phyloP scores from a whole-genome alignment of 92 coral and sea anemone species.

The Palythoa grandiflora region DNA sequence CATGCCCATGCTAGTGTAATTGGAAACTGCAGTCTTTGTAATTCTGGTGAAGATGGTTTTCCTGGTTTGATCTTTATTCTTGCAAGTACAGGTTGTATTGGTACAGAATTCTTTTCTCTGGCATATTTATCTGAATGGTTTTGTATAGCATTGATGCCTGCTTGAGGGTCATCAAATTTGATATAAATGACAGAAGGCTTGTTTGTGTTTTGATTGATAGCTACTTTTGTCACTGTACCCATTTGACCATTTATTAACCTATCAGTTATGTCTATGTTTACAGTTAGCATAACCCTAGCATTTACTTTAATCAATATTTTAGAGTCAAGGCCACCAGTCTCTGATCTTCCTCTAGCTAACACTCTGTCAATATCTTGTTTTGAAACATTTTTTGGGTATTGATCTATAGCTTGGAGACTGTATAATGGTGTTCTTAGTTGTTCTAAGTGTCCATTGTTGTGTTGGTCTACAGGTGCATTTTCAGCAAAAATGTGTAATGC shows the following conservation, averaged over 20 bases:
- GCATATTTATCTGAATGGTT: conserved; percentile 53
- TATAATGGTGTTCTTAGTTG: conserved; percentile 46
- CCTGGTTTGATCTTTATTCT: conserved; percentile 65
- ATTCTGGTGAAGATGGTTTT: conserved; percentile 49
- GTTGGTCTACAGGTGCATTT: conserved; percentile 63
- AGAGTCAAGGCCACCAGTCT: conserved; percentile 73
- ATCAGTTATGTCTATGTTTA: conserved; percentile 48
- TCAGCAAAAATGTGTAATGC: conserved; percentile 70
- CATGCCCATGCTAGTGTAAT: conserved; percentile 18
- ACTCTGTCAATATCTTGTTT: conserved; percentile 21
- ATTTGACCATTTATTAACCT: conserved; percentile 71
- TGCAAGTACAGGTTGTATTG: conserved; percentile 66
- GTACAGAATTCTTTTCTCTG: conserved; percentile 67
- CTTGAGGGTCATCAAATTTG: conserved; percentile 72
- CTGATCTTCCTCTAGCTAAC: conserved; percentile 55
- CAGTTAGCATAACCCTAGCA: conserved; percentile 42
- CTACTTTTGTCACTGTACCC: conserved; percentile 34
- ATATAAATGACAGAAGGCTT: conserved; percentile 62
- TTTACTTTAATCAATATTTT: conserved; percentile 68
- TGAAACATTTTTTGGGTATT: conserved; percentile 55
- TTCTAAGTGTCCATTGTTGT: conserved; percentile 44
- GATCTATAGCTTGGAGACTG: conserved; percentile 64
- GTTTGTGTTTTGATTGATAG: conserved; percentile 43
- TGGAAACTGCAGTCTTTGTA: conserved; percentile 75
- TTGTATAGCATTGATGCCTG: conserved; percentile 57